phyloP scores from a whole-genome alignment of 2,113 vertebrate genomes.

The Pelusios castaneus region DNA sequence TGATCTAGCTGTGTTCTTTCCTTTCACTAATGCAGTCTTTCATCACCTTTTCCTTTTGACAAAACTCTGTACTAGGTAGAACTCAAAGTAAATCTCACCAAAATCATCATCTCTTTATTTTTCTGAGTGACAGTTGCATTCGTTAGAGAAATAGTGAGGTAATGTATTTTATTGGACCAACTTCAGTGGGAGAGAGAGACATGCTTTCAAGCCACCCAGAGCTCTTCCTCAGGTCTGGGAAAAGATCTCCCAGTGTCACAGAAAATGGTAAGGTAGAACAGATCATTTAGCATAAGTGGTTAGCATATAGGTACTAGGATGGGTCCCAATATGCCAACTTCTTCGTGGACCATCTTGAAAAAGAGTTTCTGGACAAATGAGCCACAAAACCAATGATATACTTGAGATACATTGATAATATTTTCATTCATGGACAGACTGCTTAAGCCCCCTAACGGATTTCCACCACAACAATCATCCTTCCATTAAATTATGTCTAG shows the following conservation, averaged over 20 bases:
- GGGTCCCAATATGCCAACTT: too few relatives aligned
- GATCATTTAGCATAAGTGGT: neutral
- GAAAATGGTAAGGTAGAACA: neutral
- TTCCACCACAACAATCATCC: too few relatives aligned
- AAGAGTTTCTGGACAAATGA: too few relatives aligned
- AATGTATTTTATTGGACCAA: neutral
- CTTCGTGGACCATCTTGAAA: too few relatives aligned
- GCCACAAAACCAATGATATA: too few relatives aligned
- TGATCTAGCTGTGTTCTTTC: neutral
- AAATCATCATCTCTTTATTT: neutral
- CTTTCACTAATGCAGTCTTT: neutral
- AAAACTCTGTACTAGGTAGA: neutral
- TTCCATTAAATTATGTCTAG: too few relatives aligned
- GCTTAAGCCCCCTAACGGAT: too few relatives aligned
- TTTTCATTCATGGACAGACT: too few relatives aligned
- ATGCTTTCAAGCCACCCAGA: neutral
- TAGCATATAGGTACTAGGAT: neutral
- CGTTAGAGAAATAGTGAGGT: neutral
- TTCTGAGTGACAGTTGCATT: neutral
- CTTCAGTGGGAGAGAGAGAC: neutral
- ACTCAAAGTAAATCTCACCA: neutral
- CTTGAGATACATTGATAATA: too few relatives aligned
- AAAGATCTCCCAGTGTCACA: neutral
- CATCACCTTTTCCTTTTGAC: neutral
- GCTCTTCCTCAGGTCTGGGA: neutral